Conservation (phyloP, 2,888 invertebrate species). For the Halictus quadricinctus region DNA sequence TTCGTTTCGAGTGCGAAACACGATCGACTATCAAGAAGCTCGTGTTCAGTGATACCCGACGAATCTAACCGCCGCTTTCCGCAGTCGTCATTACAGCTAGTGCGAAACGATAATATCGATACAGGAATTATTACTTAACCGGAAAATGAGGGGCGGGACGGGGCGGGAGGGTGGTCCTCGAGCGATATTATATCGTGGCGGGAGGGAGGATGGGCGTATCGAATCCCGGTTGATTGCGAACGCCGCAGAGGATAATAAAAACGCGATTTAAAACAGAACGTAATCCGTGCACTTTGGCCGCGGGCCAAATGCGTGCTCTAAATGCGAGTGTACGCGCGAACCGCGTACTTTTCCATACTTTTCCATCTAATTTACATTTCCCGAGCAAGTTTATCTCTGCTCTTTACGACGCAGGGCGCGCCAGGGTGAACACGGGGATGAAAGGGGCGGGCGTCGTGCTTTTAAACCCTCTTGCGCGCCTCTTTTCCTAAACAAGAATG, state of each 20-base stretch:
- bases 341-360: slow-evolving; percentile 40
- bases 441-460: neutral
- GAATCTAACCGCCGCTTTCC: neutral
- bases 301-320: slow-evolving; percentile 42
- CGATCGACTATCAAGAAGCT: neutral
- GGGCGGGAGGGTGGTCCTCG: neutral
- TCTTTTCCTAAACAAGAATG: slow-evolving; percentile 18
- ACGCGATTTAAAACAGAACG: slow-evolving; percentile 45
- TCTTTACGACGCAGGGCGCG: slow-evolving; percentile 8
- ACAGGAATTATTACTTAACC: neutral
- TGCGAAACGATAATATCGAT: neutral
- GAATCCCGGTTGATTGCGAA: slow-evolving; percentile 5
- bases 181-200: neutral
- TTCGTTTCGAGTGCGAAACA: slow-evolving; percentile 6
- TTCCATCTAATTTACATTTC: slow-evolving; percentile 53
- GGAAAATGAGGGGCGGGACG: neutral
- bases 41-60: neutral
- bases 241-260: slow-evolving; percentile 30
- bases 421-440: neutral
- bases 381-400: slow-evolving; percentile 39
- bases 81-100: neutral
- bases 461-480: slow-evolving; percentile 17
- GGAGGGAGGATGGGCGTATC: slow-evolving; percentile 5
- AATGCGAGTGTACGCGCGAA: slow-evolving; percentile 48
- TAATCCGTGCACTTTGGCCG: slow-evolving; percentile 56